Evolutionary conservation across 2,888 invertebrate genomes (phyloP).

Genomic region (Lithophane semibrunnea): DNA sequence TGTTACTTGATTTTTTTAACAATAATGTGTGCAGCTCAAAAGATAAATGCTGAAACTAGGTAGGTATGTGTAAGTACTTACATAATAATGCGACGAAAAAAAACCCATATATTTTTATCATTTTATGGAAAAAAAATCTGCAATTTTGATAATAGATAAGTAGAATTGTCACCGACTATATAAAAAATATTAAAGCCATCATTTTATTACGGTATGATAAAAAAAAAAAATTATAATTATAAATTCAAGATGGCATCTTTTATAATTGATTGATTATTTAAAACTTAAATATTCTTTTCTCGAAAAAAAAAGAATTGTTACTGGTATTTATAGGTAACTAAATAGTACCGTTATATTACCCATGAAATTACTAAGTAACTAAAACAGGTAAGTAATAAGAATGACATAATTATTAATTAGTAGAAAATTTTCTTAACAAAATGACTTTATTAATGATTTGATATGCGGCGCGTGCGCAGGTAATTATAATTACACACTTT

Average conservation of each 20-base stretch:
- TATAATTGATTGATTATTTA: too few species aligned
- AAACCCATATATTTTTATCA: not conserved
- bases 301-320: too few species aligned
- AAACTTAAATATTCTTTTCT: not conserved
- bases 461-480: not conserved
- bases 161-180: not conserved
- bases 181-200: not conserved
- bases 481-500: too few species aligned
- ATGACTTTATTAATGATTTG: not conserved
- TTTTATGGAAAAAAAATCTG: not conserved
- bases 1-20: too few species aligned
- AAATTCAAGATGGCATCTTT: not conserved
- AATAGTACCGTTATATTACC: not conserved
- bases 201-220: not conserved
- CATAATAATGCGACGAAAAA: not conserved
- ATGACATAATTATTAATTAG: not conserved
- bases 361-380: slow-evolving; percentile 14
- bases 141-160: not conserved
- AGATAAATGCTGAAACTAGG: too few species aligned
- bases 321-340: slow-evolving; percentile 1
- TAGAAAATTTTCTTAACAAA: not conserved
- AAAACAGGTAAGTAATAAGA: not conserved
- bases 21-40: too few species aligned
- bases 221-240: not conserved
- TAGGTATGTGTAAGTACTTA: not conserved